Evolutionary conservation across 2,888 invertebrate genomes (phyloP).

Genomic region (Apamea crenata): DNA sequence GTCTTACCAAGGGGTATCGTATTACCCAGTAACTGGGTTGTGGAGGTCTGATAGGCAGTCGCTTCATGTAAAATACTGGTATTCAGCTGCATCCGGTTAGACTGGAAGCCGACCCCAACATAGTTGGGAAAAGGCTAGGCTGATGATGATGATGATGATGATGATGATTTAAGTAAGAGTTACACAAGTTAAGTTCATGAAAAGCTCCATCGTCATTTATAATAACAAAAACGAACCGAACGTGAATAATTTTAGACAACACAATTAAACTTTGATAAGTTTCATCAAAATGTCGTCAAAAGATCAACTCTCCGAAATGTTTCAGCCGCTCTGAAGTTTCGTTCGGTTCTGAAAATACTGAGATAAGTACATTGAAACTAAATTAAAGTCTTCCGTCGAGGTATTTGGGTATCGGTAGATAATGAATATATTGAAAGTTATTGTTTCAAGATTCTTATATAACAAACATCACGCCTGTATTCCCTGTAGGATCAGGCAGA

Average conservation of each 20-base stretch:
- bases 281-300: conserved; percentile 13
- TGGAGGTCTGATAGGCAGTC: no score
- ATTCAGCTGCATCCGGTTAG: no score
- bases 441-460: neutral
- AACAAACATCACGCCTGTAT: neutral
- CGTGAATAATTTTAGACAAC: neutral
- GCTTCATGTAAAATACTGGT: no score
- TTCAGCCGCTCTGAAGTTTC: conserved; percentile 13
- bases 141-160: no score
- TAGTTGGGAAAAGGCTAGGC: no score
- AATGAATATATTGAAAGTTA: neutral
- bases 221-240: neutral
- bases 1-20: no score
- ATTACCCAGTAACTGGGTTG: no score
- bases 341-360: neutral
- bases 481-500: neutral
- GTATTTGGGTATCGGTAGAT: neutral
- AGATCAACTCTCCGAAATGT: conserved; percentile 5
- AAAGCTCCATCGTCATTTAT: neutral
- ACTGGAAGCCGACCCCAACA: no score
- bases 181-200: neutral
- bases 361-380: conserved; percentile 19
- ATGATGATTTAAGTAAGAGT: no score
- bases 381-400: conserved; percentile 9
- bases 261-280: conserved; percentile 20